These are phyloP conservation scores for Trigoniulus corallinus DNA, from an alignment of 1,140 invertebrate species.

Conservation along the genomic window DNA sequence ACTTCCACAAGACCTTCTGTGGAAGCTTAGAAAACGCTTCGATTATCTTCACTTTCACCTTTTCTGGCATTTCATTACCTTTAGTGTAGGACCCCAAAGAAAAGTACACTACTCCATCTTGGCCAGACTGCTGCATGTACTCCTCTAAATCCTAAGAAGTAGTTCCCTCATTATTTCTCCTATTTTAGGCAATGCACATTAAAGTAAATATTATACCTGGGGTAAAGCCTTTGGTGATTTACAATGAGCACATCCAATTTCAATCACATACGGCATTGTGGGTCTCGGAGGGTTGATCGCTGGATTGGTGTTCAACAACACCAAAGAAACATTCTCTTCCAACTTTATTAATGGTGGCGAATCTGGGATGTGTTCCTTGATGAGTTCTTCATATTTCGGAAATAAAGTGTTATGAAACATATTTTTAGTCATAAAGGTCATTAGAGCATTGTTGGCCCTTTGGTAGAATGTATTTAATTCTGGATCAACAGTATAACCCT, in stretches of 20 bases:
- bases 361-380: not conserved
- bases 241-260: not conserved
- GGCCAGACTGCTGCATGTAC: not conserved
- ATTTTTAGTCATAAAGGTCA: not conserved
- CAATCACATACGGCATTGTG: not conserved
- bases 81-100: not conserved
- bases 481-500: not conserved
- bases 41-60: constrained; percentile 20
- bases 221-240: not conserved
- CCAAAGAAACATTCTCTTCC: not conserved
- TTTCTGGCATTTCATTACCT: constrained; percentile 7
- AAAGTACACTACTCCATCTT: not conserved
- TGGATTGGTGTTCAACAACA: not conserved
- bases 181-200: not conserved
- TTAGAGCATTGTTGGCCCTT: not conserved
- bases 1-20: constrained; percentile 13
- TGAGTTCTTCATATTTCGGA: not conserved
- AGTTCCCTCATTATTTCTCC: not conserved
- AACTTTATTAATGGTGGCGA: not conserved
- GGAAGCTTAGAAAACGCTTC: constrained; percentile 9
- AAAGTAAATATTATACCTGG: not conserved
- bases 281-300: not conserved
- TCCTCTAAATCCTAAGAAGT: not conserved
- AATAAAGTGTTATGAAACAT: not conserved
- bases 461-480: not conserved